Evolutionary conservation across 2,888 invertebrate genomes (phyloP).

Genomic region (Volucella inanis): DNA sequence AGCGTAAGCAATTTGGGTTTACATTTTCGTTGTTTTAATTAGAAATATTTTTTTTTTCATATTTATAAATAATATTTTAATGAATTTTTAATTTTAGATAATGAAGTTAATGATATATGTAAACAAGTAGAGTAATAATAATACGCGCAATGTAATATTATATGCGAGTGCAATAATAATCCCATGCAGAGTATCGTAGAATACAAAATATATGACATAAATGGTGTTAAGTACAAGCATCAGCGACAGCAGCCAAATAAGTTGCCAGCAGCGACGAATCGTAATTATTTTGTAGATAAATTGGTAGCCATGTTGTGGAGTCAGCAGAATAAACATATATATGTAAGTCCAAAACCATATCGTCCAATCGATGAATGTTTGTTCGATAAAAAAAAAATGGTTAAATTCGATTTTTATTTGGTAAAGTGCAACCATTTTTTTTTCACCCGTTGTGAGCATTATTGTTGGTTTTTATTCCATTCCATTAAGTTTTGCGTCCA

Average conservation of each 20-base stretch:
- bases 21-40: constrained; percentile 1
- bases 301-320: constrained; percentile 33
- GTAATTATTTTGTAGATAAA: constrained; percentile 49
- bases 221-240: constrained; percentile 54
- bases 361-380: constrained; percentile 49
- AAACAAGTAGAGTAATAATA: constrained; percentile 27
- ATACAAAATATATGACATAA: constrained; percentile 41
- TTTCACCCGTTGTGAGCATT: constrained; percentile 37
- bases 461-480: constrained; percentile 54
- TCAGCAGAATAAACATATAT: constrained; percentile 26
- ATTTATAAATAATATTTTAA: constrained; percentile 21
- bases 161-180: constrained; percentile 51
- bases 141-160: constrained; percentile 43
- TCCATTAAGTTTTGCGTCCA: constrained; percentile 62
- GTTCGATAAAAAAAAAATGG: constrained; percentile 45
- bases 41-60: constrained; percentile 6
- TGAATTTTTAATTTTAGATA: constrained; percentile 39
- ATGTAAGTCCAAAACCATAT: constrained; percentile 25
- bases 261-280: constrained; percentile 33
- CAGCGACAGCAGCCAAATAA: constrained; percentile 52
- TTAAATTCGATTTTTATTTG: constrained; percentile 52
- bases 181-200: constrained; percentile 61
- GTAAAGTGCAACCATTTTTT: constrained; percentile 44
- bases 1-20: constrained; percentile 41
- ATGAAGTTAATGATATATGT: constrained; percentile 43